A percentile compares a stretch with the other conserved stretches of the same genome.
Evolutionary conservation across 92 coral and sea anemone species (phyloP).

Genomic region (Phenganax stokvisi): DNA sequence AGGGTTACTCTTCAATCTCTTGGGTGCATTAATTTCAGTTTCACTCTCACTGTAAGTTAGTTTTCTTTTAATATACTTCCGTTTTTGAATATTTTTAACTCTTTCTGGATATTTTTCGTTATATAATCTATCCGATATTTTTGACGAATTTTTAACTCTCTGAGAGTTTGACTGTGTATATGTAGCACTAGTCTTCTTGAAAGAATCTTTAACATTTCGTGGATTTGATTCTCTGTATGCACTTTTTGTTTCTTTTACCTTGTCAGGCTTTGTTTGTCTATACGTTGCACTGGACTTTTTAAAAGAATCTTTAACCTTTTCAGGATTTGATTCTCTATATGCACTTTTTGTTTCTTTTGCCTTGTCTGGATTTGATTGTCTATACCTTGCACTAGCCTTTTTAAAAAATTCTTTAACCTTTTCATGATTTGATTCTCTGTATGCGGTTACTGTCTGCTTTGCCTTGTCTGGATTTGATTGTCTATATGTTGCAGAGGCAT

Average conservation of each 20-base stretch:
- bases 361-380: neutral
- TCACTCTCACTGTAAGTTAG: too few relatives aligned
- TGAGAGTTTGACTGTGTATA: neutral
- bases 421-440: neutral
- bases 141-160: neutral
- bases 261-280: neutral
- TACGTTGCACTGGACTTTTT: neutral
- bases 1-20: too few relatives aligned
- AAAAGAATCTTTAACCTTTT: neutral
- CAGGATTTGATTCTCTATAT: neutral
- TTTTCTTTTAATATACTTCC: neutral
- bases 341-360: neutral
- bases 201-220: neutral
- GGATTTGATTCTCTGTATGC: neutral
- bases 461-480: conserved; percentile 1
- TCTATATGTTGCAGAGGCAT: neutral
- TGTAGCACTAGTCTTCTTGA: neutral
- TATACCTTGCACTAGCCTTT: neutral
- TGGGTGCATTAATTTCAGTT: too few relatives aligned
- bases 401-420: neutral
- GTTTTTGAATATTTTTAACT: neutral
- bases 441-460: neutral
- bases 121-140: neutral
- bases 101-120: neutral
- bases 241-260: neutral